Conservation (phyloP, 2,888 invertebrate species). For the Poecilus cupreus region DNA sequence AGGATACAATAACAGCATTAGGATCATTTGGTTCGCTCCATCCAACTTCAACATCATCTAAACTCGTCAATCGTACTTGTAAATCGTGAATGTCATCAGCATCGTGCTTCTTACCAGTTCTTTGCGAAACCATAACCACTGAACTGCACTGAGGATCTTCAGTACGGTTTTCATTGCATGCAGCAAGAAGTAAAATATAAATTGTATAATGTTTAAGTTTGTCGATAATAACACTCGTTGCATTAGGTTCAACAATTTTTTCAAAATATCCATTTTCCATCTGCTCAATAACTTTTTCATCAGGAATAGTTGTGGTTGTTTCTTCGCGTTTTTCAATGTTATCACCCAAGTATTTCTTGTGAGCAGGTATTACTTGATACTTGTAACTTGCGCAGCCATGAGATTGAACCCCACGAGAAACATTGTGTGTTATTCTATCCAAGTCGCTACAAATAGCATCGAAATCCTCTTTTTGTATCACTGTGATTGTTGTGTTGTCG, state of each 20-base stretch:
- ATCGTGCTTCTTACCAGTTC: constrained; percentile 71
- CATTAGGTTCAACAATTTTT: constrained; percentile 61
- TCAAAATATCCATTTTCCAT: constrained; percentile 1
- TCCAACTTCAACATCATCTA: constrained; percentile 66
- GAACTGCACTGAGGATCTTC: constrained; percentile 73
- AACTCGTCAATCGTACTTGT: constrained; percentile 64
- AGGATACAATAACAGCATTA: constrained; percentile 80
- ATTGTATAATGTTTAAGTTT: constrained; percentile 76
- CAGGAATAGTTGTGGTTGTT: constrained; percentile 35
- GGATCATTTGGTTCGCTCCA: constrained; percentile 80
- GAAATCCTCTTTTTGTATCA: constrained; percentile 52
- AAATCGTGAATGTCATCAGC: constrained; percentile 72
- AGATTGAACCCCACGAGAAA: constrained; percentile 24
- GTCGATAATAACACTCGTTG: constrained; percentile 64
- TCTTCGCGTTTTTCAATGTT: constrained; percentile 56
- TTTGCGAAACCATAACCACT: constrained; percentile 71
- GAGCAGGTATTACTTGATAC: constrained; percentile 43
- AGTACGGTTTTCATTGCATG: constrained; percentile 76
- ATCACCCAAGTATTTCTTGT: constrained; percentile 1
- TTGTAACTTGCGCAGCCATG: constrained; percentile 46
- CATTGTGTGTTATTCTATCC: constrained; percentile 8
- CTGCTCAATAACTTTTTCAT: constrained; percentile 38
- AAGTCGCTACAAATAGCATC: constrained; percentile 54
- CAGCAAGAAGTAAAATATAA: constrained; percentile 78
- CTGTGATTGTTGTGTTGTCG: not conserved